Percentiles rank a stretch among this genome's conserved stretches.
Evolutionary conservation across 2,113 vertebrate genomes (phyloP).

Genomic region (Irena cyanogastra): DNA sequence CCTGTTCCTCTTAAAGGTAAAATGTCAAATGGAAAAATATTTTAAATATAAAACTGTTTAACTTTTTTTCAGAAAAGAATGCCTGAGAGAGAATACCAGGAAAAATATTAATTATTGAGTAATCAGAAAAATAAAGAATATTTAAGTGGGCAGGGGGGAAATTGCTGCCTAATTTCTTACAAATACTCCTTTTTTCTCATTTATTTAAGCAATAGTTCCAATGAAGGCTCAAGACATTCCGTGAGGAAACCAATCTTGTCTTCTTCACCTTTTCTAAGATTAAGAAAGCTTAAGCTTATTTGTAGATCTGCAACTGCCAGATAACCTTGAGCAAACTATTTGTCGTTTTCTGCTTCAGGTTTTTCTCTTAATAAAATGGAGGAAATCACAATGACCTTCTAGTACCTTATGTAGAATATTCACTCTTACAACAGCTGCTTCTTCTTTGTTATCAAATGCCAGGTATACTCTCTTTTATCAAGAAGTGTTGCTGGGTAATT

Average conservation of each 20-base stretch:
- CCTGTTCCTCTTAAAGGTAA: neutral
- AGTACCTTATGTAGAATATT: neutral
- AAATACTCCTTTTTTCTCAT: neutral
- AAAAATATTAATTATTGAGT: neutral
- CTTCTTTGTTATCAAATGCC: neutral
- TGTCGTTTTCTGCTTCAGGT: neutral
- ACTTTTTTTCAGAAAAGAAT: neutral
- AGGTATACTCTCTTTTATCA: neutral
- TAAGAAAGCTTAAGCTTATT: neutral
- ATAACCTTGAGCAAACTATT: neutral
- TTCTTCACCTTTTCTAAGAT: neutral
- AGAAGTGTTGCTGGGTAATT: neutral
- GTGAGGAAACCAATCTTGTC: neutral
- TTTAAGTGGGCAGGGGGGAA: neutral
- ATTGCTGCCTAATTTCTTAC: neutral
- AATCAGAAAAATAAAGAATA: neutral
- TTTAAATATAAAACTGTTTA: neutral
- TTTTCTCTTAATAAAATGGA: neutral
- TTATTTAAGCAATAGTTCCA: neutral
- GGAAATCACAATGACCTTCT: neutral
- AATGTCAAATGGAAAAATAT: neutral
- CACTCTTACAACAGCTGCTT: neutral
- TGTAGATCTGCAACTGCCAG: neutral
- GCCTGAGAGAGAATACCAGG: fast-evolving
- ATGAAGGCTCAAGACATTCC: neutral